phyloP scores from a whole-genome alignment of 92 coral and sea anemone genomes.

The Siderastrea siderea region DNA sequence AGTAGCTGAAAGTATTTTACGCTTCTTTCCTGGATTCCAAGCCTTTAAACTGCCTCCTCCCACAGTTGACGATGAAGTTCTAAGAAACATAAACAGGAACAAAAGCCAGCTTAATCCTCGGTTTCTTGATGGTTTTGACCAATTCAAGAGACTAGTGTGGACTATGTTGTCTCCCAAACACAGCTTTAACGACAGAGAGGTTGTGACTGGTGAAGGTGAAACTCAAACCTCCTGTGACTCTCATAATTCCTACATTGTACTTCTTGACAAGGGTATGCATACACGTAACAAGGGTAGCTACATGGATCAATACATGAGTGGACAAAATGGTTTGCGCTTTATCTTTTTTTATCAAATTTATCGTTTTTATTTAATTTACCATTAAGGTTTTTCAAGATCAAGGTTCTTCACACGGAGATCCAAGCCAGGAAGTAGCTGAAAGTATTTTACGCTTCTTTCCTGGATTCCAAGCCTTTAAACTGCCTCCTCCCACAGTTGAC shows the following conservation, averaged over 20 bases:
- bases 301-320: background rate
- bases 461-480: slow-evolving; percentile 39
- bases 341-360: too few relatives aligned
- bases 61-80: background rate
- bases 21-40: too few relatives aligned
- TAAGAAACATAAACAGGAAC: background rate
- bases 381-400: slow-evolving; percentile 22
- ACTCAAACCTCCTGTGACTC: background rate
- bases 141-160: background rate
- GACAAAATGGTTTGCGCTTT: too few relatives aligned
- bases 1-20: too few relatives aligned
- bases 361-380: too few relatives aligned
- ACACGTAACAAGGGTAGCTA: background rate
- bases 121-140: background rate
- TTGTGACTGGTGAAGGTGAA: slow-evolving; percentile 32
- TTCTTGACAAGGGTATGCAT: slow-evolving; percentile 15
- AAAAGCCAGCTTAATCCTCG: background rate
- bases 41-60: slow-evolving; percentile 5
- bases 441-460: slow-evolving; percentile 37
- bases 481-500: slow-evolving; percentile 24
- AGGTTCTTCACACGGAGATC: background rate
- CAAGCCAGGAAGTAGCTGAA: slow-evolving; percentile 32
- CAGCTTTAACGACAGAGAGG: slow-evolving; percentile 24
- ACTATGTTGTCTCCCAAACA: background rate
- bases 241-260: background rate